phyloP scores from a whole-genome alignment of 1,140 invertebrate genomes.

The Rhizoglyphus robini region DNA sequence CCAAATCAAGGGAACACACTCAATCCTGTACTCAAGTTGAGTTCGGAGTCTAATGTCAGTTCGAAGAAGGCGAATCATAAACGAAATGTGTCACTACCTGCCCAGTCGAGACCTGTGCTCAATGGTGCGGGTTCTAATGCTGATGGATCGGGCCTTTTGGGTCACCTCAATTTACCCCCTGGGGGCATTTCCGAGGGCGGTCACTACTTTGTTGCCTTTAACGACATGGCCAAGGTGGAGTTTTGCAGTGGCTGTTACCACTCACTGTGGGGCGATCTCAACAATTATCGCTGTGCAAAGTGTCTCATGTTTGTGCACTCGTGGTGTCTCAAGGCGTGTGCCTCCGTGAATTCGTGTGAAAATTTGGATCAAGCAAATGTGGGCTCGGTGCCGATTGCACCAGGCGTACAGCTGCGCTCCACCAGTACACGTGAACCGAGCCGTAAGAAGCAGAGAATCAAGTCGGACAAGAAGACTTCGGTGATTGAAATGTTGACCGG shows the following conservation, averaged over 20 bases:
- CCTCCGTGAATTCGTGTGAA: background rate
- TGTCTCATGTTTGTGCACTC: constrained; percentile 7
- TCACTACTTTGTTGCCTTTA: background rate
- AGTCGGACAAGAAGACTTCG: constrained; percentile 6
- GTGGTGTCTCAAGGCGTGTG: constrained; percentile 7
- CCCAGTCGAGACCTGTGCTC: background rate
- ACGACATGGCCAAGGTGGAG: background rate
- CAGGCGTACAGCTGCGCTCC: background rate
- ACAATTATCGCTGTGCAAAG: background rate
- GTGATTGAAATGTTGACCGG: background rate
- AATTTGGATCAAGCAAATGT: background rate
- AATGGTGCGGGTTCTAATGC: background rate
- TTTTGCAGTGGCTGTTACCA: constrained; percentile 5
- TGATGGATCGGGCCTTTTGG: background rate
- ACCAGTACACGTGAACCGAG: background rate
- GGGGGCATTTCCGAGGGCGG: background rate
- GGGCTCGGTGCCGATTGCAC: background rate
- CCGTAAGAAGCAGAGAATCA: background rate
- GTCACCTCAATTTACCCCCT: background rate
- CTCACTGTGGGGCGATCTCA: constrained; percentile 9
- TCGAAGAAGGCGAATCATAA: constrained; percentile 10
- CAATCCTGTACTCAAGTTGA: constrained; percentile 16
- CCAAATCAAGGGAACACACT: background rate
- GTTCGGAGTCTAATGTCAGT: background rate
- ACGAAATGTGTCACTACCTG: background rate